Conservation (phyloP, 2,797 vertebrate species). For the Pteronotus mesoamericanus region DNA sequence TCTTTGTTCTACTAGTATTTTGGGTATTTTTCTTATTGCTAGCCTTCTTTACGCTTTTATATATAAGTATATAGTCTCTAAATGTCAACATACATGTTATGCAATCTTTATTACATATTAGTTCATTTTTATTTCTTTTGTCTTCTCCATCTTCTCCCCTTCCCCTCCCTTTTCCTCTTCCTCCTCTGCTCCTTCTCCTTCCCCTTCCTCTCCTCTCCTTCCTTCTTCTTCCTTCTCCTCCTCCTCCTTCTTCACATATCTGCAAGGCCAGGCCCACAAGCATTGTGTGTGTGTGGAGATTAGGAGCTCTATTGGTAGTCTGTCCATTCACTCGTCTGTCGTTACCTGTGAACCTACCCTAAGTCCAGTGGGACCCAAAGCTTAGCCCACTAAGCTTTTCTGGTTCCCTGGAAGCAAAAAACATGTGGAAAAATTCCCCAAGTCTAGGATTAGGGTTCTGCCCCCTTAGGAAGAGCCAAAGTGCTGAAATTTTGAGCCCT, state of each 20-base stretch:
- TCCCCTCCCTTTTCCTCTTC: neutral
- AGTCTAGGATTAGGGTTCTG: neutral
- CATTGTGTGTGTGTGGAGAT: neutral
- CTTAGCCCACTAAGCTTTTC: neutral
- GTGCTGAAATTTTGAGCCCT: neutral
- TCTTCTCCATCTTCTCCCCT: too few species aligned
- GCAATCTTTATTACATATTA: neutral
- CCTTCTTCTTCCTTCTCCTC: neutral
- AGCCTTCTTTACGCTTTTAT: neutral
- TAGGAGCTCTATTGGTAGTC: neutral
- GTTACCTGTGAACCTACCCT: neutral
- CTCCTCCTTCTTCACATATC: neutral
- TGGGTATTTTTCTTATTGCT: neutral
- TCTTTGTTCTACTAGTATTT: conserved; percentile 10
- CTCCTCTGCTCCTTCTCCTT: neutral
- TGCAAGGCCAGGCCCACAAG: neutral
- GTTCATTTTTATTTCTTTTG: neutral
- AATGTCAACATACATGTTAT: neutral
- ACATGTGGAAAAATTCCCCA: neutral
- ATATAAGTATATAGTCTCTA: neutral
- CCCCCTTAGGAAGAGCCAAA: neutral
- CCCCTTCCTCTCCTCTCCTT: neutral
- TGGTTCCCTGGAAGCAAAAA: neutral
- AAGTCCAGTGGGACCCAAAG: neutral
- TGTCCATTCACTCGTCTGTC: neutral